These are phyloP conservation scores for Stenurella melanura DNA, from an alignment of 2,888 invertebrate genomes.

Conservation along the genomic window DNA sequence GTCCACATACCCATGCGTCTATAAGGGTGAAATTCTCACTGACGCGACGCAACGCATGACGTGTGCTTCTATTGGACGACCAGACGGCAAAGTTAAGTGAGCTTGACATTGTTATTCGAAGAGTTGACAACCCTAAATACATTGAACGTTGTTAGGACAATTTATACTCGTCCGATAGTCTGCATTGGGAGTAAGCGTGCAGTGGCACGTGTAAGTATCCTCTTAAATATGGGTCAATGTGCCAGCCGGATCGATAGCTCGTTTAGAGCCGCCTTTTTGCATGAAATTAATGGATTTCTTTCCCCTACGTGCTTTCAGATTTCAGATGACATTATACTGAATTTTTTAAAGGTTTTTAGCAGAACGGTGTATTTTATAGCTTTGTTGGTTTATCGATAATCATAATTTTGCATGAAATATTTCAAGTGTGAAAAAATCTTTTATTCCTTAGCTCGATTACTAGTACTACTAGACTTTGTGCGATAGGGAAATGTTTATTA, in stretches of 20 bases:
- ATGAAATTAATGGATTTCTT: constrained; percentile 31
- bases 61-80: too few species aligned
- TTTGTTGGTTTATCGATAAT: background rate
- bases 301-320: background rate
- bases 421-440: too few species aligned
- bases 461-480: too few species aligned
- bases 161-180: constrained; percentile 5
- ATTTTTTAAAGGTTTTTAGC: background rate
- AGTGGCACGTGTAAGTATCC: constrained; percentile 20
- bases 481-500: too few species aligned
- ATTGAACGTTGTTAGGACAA: background rate
- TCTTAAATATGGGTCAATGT: constrained; percentile 42
- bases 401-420: too few species aligned
- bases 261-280: constrained; percentile 28
- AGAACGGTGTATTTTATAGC: background rate
- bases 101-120: too few species aligned
- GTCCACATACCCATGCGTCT: too few species aligned
- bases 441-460: too few species aligned
- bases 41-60: too few species aligned
- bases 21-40: too few species aligned
- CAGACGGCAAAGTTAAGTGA: too few species aligned
- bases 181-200: constrained; percentile 23
- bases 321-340: background rate
- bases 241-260: constrained; percentile 41
- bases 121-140: background rate